Percentiles rank a stretch among this genome's conserved stretches.
Evolutionary conservation across 2,797 vertebrate species (phyloP).

Genomic region (Mareca strepera): DNA sequence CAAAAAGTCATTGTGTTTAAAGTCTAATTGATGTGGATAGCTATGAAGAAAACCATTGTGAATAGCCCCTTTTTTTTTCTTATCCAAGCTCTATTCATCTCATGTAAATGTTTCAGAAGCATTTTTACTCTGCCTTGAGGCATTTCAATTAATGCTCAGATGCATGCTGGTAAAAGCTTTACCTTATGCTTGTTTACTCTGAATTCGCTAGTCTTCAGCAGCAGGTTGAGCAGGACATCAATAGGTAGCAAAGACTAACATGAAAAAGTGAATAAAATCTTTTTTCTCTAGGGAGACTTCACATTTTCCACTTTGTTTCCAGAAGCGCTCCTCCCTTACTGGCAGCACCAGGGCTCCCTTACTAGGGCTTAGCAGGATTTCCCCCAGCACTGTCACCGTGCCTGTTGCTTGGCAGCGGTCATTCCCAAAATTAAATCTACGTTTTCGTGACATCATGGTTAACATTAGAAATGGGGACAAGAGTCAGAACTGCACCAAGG

Average conservation of each 20-base stretch:
- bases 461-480: neutral
- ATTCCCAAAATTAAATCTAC: neutral
- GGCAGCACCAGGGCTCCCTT: neutral
- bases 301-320: constrained; percentile 4
- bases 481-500: neutral
- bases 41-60: constrained; percentile 2
- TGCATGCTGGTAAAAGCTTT: constrained; percentile 54
- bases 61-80: neutral
- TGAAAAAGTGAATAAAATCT: constrained; percentile 30
- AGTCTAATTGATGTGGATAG: constrained; percentile 48
- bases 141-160: constrained; percentile 72
- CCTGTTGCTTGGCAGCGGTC: neutral
- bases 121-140: constrained; percentile 68
- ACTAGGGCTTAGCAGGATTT: neutral
- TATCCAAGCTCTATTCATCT: constrained; percentile 56
- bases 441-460: neutral
- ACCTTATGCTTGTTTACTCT: constrained; percentile 63
- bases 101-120: constrained; percentile 72
- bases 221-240: constrained; percentile 38
- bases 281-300: constrained; percentile 27
- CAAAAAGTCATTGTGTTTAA: constrained; percentile 36
- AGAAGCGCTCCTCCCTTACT: neutral
- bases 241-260: neutral
- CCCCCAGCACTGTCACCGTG: neutral
- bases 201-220: constrained; percentile 50